Evolutionary conservation across 92 coral and sea anemone genomes (phyloP), one percentile per base, ranked within the genome.

Genomic region (Palythoa heliodiscus): DNA sequence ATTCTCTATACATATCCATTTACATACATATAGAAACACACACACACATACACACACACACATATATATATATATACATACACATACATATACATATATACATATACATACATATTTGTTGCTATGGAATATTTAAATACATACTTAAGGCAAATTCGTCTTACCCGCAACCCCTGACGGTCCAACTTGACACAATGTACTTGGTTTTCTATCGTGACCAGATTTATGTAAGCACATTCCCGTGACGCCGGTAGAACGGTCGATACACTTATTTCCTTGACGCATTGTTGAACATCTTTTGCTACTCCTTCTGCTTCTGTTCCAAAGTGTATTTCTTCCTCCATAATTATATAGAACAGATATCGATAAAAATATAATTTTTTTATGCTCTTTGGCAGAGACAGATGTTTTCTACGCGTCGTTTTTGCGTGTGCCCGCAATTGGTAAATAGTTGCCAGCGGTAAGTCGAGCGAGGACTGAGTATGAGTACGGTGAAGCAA

Each of bases 301-400:
- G 92, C 90, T 48, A 92, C 93, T 16, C 88, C 91, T 79, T 88
- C 88, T 20, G 99, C 99, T 87, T 96, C 99, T 55, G 71, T 84
- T 76, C 93, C 91, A 70, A 96, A 96, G 92, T 96, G 98, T 58
- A 96, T 94, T 88, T 94, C 99, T 90, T 94, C 96, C 64, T 90
- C 95, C 84, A 80, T 80, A 29, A 29, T 1, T 29, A 0, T 29
- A 20, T 64, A 24, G 29, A 22, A 17, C 5, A 13, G 38, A 29
- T 11, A 52, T 13, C 25, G 80, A n/a, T 19, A 52, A 13, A 11
- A 15, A 22, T 24, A 52, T 12, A n/a, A n/a, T n/a, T n/a, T n/a
- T n/a, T n/a, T n/a, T n/a, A 35, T 23, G 23, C 29, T 20, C 7
- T 73, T 43, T 73, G 6, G 10, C 58, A 64, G 29, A 11, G 29